Conservation (phyloP, 2,113 vertebrate genomes). For the Protobothrops flavoviridis region DNA sequence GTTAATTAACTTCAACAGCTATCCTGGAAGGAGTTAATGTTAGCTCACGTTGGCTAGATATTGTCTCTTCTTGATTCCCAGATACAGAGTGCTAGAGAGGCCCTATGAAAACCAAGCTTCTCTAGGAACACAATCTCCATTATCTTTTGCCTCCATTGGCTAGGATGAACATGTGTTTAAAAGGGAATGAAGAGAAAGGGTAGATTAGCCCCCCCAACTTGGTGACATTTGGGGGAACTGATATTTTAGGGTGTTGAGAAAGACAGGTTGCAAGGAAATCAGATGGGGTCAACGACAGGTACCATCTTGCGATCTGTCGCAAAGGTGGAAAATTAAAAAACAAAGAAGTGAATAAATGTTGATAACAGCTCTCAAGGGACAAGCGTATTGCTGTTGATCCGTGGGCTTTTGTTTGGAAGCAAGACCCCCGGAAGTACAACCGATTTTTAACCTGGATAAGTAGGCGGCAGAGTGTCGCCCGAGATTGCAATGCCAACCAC, state of each 20-base stretch:
- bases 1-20: background rate
- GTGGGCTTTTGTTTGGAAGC: background rate
- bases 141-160: background rate
- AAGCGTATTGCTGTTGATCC: background rate
- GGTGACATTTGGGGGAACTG: background rate
- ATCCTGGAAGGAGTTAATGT: background rate
- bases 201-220: background rate
- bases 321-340: background rate
- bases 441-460: background rate
- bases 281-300: background rate
- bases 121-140: background rate
- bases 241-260: background rate
- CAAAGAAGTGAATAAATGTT: background rate
- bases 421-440: background rate
- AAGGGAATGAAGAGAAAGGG: background rate
- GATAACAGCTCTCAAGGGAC: background rate
- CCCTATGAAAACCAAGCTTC: background rate
- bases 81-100: slow-evolving; percentile 59
- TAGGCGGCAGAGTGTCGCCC: background rate
- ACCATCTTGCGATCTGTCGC: background rate
- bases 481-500: background rate
- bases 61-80: background rate
- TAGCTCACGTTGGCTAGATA: background rate
- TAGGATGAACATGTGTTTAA: background rate
- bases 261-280: background rate